Conservation (phyloP, 2,888 invertebrate genomes). For the Ecliptopera silaceata region DNA sequence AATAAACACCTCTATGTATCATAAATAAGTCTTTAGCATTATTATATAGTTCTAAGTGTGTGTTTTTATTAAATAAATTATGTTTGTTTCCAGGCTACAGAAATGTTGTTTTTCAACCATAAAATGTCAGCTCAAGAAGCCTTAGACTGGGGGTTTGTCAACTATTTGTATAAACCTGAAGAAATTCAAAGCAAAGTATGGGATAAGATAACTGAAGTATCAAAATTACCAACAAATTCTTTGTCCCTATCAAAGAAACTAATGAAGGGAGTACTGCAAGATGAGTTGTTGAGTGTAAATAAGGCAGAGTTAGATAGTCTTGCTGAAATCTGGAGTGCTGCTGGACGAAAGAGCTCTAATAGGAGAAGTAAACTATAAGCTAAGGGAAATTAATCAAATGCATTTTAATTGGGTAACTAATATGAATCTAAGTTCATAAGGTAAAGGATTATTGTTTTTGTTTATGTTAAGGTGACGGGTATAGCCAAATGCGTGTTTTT, state of each 20-base stretch:
- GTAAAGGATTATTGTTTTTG: too few species aligned
- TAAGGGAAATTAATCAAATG: not conserved
- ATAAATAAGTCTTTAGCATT: too few species aligned
- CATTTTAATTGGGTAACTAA: too few species aligned
- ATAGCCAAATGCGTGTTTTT: too few species aligned
- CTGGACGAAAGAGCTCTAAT: slow-evolving; percentile 67
- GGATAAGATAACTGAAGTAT: slow-evolving; percentile 80
- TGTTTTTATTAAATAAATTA: not conserved
- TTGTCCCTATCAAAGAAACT: slow-evolving; percentile 88
- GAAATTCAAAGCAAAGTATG: slow-evolving; percentile 84
- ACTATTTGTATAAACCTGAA: slow-evolving; percentile 87
- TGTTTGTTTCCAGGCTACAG: slow-evolving; percentile 72
- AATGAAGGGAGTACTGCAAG: slow-evolving; percentile 82
- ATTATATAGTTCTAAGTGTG: too few species aligned
- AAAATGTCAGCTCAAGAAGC: slow-evolving; percentile 93
- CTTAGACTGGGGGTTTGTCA: slow-evolving; percentile 88
- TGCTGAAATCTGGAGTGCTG: slow-evolving; percentile 83
- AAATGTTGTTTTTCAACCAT: slow-evolving; percentile 87
- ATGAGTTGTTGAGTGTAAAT: slow-evolving; percentile 86
- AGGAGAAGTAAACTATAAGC: slow-evolving; percentile 17
- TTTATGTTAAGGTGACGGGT: too few species aligned
- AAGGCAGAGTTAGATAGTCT: slow-evolving; percentile 87
- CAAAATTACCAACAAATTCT: slow-evolving; percentile 81
- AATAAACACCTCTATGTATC: too few species aligned
- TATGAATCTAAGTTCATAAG: too few species aligned